phyloP scores from a whole-genome alignment of 2,888 invertebrate genomes.

The Podotricha telesiphe region DNA sequence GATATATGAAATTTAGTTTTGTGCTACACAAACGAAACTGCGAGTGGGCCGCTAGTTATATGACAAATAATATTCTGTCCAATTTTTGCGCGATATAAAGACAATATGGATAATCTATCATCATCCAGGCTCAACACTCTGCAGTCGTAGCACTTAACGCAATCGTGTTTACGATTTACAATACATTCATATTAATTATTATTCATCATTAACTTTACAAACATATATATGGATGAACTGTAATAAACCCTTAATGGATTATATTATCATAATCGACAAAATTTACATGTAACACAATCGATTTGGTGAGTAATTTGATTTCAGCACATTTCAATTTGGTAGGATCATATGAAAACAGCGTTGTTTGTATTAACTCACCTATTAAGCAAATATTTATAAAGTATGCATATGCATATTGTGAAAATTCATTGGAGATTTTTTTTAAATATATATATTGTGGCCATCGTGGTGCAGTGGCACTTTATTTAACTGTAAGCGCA shows the following conservation, averaged over 20 bases:
- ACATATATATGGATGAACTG: background rate
- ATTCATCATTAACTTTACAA: background rate
- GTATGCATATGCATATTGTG: background rate
- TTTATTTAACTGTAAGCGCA: too few species aligned
- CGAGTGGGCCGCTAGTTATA: too few species aligned
- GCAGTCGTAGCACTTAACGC: too few species aligned
- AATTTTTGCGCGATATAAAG: too few species aligned
- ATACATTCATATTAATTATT: background rate
- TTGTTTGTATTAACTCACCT: constrained; percentile 2
- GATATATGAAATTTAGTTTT: too few species aligned
- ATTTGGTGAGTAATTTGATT: background rate
- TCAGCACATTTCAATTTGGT: constrained; percentile 8
- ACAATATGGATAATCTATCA: too few species aligned
- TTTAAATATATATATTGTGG: too few species aligned
- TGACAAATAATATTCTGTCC: too few species aligned
- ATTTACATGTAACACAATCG: constrained; percentile 1
- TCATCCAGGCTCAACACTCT: too few species aligned
- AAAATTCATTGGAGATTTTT: background rate
- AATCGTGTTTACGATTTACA: too few species aligned
- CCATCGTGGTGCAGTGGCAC: too few species aligned
- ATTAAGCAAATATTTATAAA: background rate
- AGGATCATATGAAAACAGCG: constrained; percentile 14
- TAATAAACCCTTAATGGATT: constrained; percentile 7
- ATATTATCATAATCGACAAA: constrained; percentile 16
- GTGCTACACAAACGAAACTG: too few species aligned